These are phyloP conservation scores for Nannospalax galili DNA, from an alignment of 2,113 vertebrate species.

Conservation along the genomic window DNA sequence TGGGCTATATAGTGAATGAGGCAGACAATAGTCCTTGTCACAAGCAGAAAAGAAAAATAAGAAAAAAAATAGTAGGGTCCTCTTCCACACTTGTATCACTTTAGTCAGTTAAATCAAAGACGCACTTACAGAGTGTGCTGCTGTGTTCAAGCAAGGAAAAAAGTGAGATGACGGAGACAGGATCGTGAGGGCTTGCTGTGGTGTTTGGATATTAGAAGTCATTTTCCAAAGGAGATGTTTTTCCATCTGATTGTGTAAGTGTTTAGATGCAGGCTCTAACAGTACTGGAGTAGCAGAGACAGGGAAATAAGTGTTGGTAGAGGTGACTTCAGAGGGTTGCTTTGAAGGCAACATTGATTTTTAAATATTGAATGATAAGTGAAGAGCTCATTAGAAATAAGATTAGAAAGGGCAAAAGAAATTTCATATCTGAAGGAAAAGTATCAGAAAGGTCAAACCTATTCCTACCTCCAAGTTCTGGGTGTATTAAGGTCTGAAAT, in stretches of 20 bases:
- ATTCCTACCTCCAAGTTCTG: constrained; percentile 48
- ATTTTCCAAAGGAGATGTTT: neutral
- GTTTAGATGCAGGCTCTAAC: neutral
- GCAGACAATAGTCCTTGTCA: no score
- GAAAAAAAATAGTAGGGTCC: neutral
- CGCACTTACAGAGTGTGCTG: neutral
- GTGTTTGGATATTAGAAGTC: neutral
- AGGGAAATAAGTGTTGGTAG: neutral
- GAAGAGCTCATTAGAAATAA: constrained; percentile 51
- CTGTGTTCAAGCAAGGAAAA: neutral
- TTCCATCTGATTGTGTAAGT: neutral
- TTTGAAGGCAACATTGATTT: neutral
- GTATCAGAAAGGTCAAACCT: constrained; percentile 61
- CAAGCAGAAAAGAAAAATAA: neutral
- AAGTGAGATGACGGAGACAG: neutral
- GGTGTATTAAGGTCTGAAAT: constrained; percentile 32
- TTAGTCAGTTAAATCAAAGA: neutral
- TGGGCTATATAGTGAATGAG: no score
- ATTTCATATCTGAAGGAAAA: constrained; percentile 54
- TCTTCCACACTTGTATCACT: neutral
- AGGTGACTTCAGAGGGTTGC: neutral
- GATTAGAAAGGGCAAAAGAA: constrained; percentile 65
- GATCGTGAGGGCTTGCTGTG: neutral
- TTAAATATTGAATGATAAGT: constrained; percentile 55
- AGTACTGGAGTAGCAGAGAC: neutral